These are phyloP conservation scores for Xanthorhoe designata DNA, from an alignment of 2,888 invertebrate species.

Conservation along the genomic window DNA sequence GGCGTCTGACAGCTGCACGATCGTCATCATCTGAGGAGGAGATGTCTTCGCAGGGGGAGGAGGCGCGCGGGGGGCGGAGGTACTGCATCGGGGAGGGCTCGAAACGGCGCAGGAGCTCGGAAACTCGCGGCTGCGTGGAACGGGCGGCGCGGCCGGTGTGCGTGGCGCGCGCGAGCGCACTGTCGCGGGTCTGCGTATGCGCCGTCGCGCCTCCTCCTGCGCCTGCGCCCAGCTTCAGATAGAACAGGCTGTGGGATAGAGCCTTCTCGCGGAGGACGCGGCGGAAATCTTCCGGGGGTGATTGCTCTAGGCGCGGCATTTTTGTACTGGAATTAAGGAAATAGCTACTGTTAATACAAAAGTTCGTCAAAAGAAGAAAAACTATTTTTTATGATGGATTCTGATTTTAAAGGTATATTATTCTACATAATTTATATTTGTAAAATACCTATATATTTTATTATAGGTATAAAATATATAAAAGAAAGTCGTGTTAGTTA, in stretches of 20 bases:
- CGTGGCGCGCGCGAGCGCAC: conserved; percentile 73
- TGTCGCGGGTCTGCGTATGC: conserved; percentile 56
- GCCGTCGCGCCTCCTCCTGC: conserved; percentile 43
- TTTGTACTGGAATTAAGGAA: conserved; percentile 45
- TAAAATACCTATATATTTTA: too few relatives aligned
- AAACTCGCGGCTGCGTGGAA: conserved; percentile 75
- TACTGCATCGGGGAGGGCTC: conserved; percentile 80
- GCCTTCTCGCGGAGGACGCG: conserved; percentile 81
- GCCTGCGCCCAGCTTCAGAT: conserved; percentile 77
- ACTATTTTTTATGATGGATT: too few relatives aligned
- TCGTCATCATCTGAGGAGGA: conserved; percentile 81
- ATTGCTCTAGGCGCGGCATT: conserved; percentile 77
- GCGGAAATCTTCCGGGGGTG: conserved; percentile 77
- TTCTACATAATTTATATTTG: too few relatives aligned
- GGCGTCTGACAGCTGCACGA: conserved; percentile 75
- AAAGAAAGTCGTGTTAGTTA: too few relatives aligned
- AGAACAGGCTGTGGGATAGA: conserved; percentile 80
- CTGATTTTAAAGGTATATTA: too few relatives aligned
- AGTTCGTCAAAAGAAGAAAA: background rate
- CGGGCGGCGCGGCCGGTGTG: conserved; percentile 69
- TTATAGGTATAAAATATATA: too few relatives aligned
- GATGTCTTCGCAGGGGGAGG: conserved; percentile 76
- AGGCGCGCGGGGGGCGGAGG: conserved; percentile 74
- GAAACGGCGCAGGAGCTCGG: conserved; percentile 75
- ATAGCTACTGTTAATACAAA: background rate